Evolutionary conservation across 2,113 vertebrate species (phyloP), one percentile per base, ranked within the genome.

Genomic region (Odocoileus hemionus): DNA sequence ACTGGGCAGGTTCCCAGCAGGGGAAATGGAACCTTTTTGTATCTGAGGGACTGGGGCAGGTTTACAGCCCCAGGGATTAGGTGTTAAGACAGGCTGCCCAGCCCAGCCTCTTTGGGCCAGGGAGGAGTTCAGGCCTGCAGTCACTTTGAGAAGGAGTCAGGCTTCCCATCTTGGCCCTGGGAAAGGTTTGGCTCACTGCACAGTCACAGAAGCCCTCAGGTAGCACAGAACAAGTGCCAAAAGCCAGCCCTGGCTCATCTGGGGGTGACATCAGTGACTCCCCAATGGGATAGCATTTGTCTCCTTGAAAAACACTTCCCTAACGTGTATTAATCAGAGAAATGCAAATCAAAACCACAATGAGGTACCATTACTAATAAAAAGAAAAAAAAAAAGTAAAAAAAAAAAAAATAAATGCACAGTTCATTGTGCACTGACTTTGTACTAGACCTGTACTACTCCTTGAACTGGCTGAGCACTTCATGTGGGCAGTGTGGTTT

Each of bases 11-110:
- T 23, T 98, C 89, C 97, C 30, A 7, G 91, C 39, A 47, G 55
- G 86, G 74, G 96, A 98, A 98, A 97, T 11, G 39, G 43, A 89
- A 96, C 95, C 98, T 60, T 58, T 96, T 98, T 98, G 98, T 98
- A 98, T 97, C 98, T 36, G 43, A 84, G 64, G 54, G 45, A 60
- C 36, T 39, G 45, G 54, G 67, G 82, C 8, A 54, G 90, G 86
- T 16, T 57, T 21, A 28, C 19, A 55, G 50, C 79, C 50, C 21
- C 1, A 36, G 47, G 94, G 97, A 82, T 83, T 85, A 39, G 91
- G 86, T 98, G 61, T 97, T 89, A 50, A 1, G 17, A 67, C 17
- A 1, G 12, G 57, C 17, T 5, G 12, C 91, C 70, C 26, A 15
- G 25, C 26, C 57, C 43, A 61, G 64, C 2, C 36, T 76, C 84